phyloP scores from a whole-genome alignment of 1,140 invertebrate genomes.

The Bursaphelenchus mucronatus region DNA sequence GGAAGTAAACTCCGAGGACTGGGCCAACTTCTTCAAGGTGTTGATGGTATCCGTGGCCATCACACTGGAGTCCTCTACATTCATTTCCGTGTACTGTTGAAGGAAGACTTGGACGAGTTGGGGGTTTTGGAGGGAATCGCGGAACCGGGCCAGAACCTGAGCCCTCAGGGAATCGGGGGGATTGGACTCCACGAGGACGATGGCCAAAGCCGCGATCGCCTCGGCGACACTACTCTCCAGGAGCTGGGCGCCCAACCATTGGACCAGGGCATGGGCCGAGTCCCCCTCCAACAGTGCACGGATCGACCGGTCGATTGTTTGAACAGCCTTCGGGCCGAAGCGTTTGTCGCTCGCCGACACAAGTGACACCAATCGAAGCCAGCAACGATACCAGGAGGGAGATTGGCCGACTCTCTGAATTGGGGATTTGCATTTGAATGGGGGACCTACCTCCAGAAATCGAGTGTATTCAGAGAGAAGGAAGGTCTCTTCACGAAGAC shows the following conservation, averaged over 20 bases:
- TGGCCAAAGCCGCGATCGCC: conserved; percentile 44
- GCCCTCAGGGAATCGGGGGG: conserved; percentile 42
- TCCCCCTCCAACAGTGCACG: conserved; percentile 32
- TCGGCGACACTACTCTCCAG: conserved; percentile 33
- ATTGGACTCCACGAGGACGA: conserved; percentile 40
- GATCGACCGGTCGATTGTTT: conserved; percentile 42
- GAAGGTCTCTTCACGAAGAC: no score
- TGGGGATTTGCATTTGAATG: conserved; percentile 8
- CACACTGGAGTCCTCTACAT: conserved; percentile 38
- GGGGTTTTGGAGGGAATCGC: conserved; percentile 29
- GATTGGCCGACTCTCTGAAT: conserved; percentile 9
- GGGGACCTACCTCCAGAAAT: background rate
- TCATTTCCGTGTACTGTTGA: conserved; percentile 39
- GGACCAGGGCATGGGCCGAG: conserved; percentile 45
- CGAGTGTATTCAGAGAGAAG: no score
- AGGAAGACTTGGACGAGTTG: conserved; percentile 43
- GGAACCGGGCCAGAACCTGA: conserved; percentile 40
- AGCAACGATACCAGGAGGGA: conserved; percentile 39
- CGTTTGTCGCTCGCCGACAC: conserved; percentile 38
- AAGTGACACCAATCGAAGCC: conserved; percentile 47
- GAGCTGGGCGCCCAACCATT: conserved; percentile 49
- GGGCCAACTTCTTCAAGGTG: conserved; percentile 39
- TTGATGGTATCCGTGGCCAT: conserved; percentile 36
- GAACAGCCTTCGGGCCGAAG: conserved; percentile 42
- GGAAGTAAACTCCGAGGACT: conserved; percentile 38